Evolutionary conservation across 1,140 invertebrate genomes (phyloP).

Genomic region (Caenorhabditis tropicalis): DNA sequence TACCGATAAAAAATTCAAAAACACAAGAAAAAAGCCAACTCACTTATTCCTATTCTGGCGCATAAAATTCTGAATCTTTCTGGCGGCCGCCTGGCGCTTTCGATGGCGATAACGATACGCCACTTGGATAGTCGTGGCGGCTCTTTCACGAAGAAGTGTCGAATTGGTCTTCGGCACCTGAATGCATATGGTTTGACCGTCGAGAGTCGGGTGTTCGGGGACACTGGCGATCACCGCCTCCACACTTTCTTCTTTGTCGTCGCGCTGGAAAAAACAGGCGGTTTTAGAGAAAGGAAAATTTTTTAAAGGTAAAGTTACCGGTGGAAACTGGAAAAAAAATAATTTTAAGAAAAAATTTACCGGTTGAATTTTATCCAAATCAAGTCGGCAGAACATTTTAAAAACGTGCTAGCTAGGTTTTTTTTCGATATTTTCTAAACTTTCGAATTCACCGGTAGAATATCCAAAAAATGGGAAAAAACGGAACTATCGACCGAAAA

Average conservation of each 20-base stretch:
- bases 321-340: too few species aligned
- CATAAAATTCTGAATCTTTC: constrained; percentile 57
- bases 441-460: too few species aligned
- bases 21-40: neutral
- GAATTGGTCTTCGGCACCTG: constrained; percentile 51
- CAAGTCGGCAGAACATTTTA: too few species aligned
- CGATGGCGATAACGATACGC: constrained; percentile 51
- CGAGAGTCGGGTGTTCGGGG: constrained; percentile 48
- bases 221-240: constrained; percentile 47
- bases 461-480: too few species aligned
- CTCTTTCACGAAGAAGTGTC: constrained; percentile 42
- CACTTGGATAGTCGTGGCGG: constrained; percentile 51
- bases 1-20: neutral
- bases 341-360: too few species aligned
- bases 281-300: neutral
- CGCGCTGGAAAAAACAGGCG: neutral
- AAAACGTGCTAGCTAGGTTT: too few species aligned
- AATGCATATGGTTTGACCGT: constrained; percentile 53
- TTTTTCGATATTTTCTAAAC: too few species aligned
- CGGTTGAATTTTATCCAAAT: too few species aligned
- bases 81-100: constrained; percentile 54
- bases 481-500: too few species aligned
- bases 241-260: constrained; percentile 27
- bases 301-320: too few species aligned
- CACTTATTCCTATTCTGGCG: constrained; percentile 49